phyloP scores from a whole-genome alignment of 2,797 vertebrate species.

The Cygnus olor region DNA sequence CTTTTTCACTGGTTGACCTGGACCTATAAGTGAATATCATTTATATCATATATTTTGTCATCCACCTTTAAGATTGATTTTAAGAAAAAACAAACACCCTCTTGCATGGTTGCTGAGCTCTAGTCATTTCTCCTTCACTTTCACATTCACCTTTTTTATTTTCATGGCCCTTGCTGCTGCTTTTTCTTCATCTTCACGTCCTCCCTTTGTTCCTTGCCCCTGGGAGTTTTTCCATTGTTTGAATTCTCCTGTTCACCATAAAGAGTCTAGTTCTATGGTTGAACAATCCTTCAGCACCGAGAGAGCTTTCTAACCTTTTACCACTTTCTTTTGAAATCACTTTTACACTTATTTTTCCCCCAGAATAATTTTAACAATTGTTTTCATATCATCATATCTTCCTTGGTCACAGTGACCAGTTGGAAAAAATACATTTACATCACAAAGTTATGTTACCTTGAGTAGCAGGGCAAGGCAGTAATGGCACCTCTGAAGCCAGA shows the following conservation, averaged over 20 bases:
- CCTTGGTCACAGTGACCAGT: slow-evolving; percentile 63
- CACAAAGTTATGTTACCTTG: slow-evolving; percentile 62
- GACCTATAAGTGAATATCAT: slow-evolving; percentile 25
- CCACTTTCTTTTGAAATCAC: slow-evolving; percentile 62
- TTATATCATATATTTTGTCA: slow-evolving; percentile 21
- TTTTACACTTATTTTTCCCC: slow-evolving; percentile 56
- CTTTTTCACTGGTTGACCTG: slow-evolving; percentile 13
- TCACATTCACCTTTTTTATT: slow-evolving; percentile 41
- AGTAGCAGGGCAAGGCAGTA: slow-evolving; percentile 72
- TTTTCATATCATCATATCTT: slow-evolving; percentile 72
- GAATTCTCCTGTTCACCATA: slow-evolving; percentile 65
- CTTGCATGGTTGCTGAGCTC: slow-evolving; percentile 42
- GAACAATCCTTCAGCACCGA: slow-evolving; percentile 52
- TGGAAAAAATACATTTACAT: slow-evolving; percentile 68
- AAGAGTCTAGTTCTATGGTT: slow-evolving; percentile 59
- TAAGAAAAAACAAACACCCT: not conserved
- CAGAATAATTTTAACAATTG: slow-evolving; percentile 59
- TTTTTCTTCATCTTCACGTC: slow-evolving; percentile 44
- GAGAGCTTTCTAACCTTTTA: slow-evolving; percentile 57
- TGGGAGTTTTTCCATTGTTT: slow-evolving; percentile 58
- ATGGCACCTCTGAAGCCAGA: slow-evolving; percentile 57
- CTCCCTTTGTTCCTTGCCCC: slow-evolving; percentile 25
- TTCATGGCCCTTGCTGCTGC: slow-evolving; percentile 13
- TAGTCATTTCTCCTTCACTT: slow-evolving; percentile 17
- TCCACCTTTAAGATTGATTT: slow-evolving; percentile 38